These are phyloP conservation scores for Homarus americanus DNA, from an alignment of 1,140 invertebrate genomes.

Conservation along the genomic window DNA sequence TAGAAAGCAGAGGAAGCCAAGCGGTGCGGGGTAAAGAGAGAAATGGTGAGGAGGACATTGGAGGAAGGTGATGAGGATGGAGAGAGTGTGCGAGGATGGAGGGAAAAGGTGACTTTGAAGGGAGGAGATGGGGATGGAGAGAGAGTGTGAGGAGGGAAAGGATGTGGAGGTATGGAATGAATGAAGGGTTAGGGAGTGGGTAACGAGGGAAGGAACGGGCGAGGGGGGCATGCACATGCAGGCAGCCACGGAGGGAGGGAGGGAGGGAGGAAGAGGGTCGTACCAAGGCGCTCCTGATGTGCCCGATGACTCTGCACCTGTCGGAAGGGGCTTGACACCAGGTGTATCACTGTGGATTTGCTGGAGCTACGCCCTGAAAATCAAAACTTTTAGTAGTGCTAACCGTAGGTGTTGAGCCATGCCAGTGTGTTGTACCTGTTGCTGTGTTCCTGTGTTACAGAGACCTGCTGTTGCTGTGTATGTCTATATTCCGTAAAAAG, in stretches of 20 bases:
- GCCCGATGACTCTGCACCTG: not conserved
- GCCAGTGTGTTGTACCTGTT: too few relatives aligned
- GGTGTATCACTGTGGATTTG: not conserved
- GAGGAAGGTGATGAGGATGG: not conserved
- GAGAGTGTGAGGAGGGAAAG: not conserved
- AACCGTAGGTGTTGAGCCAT: not conserved
- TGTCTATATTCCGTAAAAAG: too few relatives aligned
- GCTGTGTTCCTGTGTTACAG: too few relatives aligned
- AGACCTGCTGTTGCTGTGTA: too few relatives aligned
- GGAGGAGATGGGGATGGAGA: too few relatives aligned
- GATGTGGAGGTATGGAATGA: too few relatives aligned
- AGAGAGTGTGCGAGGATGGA: not conserved
- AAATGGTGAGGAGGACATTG: too few relatives aligned
- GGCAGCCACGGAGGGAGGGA: not conserved
- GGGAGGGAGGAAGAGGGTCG: not conserved
- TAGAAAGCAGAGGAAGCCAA: too few relatives aligned
- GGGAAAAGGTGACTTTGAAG: too few relatives aligned
- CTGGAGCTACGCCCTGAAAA: not conserved
- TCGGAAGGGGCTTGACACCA: not conserved
- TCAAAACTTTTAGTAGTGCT: not conserved
- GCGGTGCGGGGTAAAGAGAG: too few relatives aligned
- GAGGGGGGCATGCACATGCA: not conserved
- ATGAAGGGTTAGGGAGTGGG: too few relatives aligned
- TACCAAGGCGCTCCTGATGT: not conserved
- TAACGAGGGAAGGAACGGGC: too few relatives aligned